phyloP scores from a whole-genome alignment of 2,888 invertebrate species.

The Odontocolon sp. region DNA sequence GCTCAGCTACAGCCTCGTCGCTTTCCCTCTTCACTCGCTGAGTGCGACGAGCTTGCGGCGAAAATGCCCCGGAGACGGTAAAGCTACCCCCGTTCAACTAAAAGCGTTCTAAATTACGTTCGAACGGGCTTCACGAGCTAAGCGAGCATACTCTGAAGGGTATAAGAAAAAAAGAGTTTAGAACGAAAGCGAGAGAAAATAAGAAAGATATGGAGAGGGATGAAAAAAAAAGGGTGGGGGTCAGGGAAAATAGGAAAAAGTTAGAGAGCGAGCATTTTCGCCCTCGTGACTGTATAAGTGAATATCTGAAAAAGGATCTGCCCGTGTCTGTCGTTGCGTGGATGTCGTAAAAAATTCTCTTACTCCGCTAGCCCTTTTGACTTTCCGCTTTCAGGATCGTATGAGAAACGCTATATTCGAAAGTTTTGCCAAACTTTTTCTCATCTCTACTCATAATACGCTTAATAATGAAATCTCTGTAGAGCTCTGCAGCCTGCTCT shows the following conservation, averaged over 20 bases:
- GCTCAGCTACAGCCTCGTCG: neutral
- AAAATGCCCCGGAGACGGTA: conserved; percentile 71
- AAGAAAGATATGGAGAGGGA: neutral
- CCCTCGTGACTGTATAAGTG: conserved; percentile 44
- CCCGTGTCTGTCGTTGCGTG: neutral
- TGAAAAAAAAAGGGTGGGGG: neutral
- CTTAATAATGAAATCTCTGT: too few species aligned
- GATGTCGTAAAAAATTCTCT: neutral
- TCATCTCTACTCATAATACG: too few species aligned
- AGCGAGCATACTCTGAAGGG: conserved; percentile 50
- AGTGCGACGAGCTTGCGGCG: conserved; percentile 72
- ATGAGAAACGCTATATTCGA: too few species aligned
- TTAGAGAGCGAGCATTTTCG: conserved; percentile 49
- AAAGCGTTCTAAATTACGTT: conserved; percentile 70
- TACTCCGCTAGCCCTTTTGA: neutral
- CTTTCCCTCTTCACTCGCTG: conserved; percentile 26
- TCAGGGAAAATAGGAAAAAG: conserved; percentile 25
- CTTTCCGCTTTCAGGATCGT: too few species aligned
- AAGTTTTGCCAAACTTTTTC: too few species aligned
- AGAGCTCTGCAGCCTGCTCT: too few species aligned
- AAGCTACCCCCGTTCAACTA: conserved; percentile 57
- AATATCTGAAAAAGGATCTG: conserved; percentile 17
- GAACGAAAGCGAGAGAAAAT: conserved; percentile 30
- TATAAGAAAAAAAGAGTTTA: conserved; percentile 43
- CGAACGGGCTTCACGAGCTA: conserved; percentile 54